Evolutionary conservation across 1,140 invertebrate genomes (phyloP).

Genomic region (Drosophila sucinea): DNA sequence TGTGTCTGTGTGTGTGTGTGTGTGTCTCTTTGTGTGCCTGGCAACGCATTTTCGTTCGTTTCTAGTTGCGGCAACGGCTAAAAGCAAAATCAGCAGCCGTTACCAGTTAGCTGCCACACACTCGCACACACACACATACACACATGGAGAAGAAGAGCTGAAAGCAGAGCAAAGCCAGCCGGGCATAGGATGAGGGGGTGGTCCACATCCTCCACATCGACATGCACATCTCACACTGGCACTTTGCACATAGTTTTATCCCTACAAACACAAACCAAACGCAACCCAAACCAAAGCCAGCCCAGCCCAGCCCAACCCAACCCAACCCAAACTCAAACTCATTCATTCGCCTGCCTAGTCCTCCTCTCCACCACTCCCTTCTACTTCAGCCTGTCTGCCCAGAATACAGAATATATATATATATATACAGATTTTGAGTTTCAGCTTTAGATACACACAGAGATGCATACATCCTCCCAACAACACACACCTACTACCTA

Average conservation of each 20-base stretch:
- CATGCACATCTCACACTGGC: slow-evolving; percentile 42
- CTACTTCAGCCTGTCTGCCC: not conserved
- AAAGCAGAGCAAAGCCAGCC: not conserved
- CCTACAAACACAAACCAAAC: not conserved
- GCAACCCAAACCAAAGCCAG: not conserved
- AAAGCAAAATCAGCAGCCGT: slow-evolving; percentile 29
- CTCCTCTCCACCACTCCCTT: not conserved
- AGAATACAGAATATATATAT: not conserved
- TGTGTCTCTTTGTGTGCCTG: slow-evolving; percentile 28
- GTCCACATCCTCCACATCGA: slow-evolving; percentile 20
- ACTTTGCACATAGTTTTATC: slow-evolving; percentile 66
- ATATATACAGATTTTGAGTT: slow-evolving; percentile 1
- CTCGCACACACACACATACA: not conserved
- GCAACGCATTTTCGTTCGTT: slow-evolving; percentile 49
- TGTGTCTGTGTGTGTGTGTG: slow-evolving; percentile 19
- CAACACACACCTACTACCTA: not conserved
- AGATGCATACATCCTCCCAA: not conserved
- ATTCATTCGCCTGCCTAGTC: not conserved
- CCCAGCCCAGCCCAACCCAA: too few relatives aligned
- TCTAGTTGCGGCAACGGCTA: slow-evolving; percentile 33
- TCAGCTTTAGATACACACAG: not conserved
- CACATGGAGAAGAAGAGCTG: slow-evolving; percentile 6
- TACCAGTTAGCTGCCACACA: slow-evolving; percentile 37
- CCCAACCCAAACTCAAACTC: too few relatives aligned
- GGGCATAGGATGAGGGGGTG: slow-evolving; percentile 6